A percentile compares a stretch with the other conserved stretches of the same genome.
Evolutionary conservation across 2,113 vertebrate species (phyloP).

Genomic region (Nematolebias whitei): DNA sequence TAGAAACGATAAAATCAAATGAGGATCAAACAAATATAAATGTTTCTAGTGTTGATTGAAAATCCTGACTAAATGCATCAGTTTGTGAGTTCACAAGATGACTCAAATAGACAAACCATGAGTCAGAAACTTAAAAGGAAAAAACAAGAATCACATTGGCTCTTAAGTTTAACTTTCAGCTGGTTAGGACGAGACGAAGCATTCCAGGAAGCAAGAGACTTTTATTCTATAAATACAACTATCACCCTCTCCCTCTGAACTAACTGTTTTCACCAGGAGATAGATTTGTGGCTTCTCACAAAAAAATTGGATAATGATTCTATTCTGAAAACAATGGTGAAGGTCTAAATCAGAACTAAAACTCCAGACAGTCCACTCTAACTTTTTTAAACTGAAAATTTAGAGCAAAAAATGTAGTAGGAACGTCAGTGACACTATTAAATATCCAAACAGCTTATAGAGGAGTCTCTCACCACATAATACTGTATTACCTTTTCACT

Average conservation of each 20-base stretch:
- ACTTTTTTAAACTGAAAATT: constrained; percentile 12
- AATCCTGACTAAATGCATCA: constrained; percentile 42
- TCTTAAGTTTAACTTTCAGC: constrained; percentile 50
- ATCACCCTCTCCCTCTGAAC: constrained; percentile 57
- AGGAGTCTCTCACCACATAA: constrained; percentile 25
- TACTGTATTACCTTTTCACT: constrained; percentile 83
- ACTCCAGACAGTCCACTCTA: constrained; percentile 16
- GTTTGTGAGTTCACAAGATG: constrained; percentile 24
- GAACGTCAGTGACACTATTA: background rate
- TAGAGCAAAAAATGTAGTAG: background rate
- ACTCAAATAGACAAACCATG: constrained; percentile 54
- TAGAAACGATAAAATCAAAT: background rate
- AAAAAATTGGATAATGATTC: constrained; percentile 68
- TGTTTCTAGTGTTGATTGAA: constrained; percentile 12
- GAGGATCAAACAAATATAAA: too few species aligned
- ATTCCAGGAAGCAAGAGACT: constrained; percentile 47
- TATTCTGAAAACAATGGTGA: constrained; percentile 44
- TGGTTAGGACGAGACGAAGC: constrained; percentile 40
- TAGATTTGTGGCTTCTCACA: constrained; percentile 59
- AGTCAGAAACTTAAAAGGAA: constrained; percentile 66
- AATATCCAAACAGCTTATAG: constrained; percentile 15
- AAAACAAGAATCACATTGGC: constrained; percentile 21
- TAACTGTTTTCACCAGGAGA: constrained; percentile 68
- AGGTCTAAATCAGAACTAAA: constrained; percentile 31
- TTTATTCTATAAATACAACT: constrained; percentile 49